Conservation (phyloP, 2,888 invertebrate genomes). For the Nephrotoma guestfalica region DNA sequence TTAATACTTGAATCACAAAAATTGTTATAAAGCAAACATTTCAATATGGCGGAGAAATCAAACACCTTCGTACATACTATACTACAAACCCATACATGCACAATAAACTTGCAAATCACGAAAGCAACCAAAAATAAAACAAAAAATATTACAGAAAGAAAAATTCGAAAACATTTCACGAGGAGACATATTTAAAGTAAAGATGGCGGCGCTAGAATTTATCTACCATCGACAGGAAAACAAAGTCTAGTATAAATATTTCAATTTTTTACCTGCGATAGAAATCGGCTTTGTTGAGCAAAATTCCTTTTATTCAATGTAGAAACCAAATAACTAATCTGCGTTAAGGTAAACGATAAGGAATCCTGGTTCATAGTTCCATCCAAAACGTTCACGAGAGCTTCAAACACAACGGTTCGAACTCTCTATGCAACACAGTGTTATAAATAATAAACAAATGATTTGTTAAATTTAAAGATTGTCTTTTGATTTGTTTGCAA, state of each 20-base stretch:
- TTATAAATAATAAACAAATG: not conserved
- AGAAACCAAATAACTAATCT: conserved; percentile 94
- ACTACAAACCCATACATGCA: not conserved
- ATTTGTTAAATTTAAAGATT: not conserved
- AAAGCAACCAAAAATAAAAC: not conserved
- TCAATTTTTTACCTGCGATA: conserved; percentile 60
- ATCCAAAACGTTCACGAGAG: conserved; percentile 74
- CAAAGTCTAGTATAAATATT: not conserved
- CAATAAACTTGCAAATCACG: conserved; percentile 3
- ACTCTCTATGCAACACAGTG: conserved; percentile 28
- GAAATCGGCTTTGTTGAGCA: conserved; percentile 77
- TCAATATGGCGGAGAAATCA: conserved; percentile 2
- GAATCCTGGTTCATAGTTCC: conserved; percentile 99
- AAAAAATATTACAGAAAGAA: conserved; percentile 5
- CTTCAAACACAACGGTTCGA: conserved; percentile 80
- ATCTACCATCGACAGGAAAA: not conserved
- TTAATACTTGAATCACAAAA: not conserved
- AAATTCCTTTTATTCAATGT: conserved; percentile 93
- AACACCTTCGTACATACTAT: not conserved
- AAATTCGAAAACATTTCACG: conserved; percentile 8
- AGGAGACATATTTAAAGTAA: conserved; percentile 1
- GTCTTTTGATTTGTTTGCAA: not conserved
- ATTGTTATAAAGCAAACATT: not conserved
- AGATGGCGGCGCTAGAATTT: conserved; percentile 2
- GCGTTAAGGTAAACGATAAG: conserved; percentile 96